Percentiles rank a stretch among this genome's conserved stretches.
These are phyloP conservation scores for Bombylius major DNA, from an alignment of 2,888 invertebrate species.

Conservation along the genomic window DNA sequence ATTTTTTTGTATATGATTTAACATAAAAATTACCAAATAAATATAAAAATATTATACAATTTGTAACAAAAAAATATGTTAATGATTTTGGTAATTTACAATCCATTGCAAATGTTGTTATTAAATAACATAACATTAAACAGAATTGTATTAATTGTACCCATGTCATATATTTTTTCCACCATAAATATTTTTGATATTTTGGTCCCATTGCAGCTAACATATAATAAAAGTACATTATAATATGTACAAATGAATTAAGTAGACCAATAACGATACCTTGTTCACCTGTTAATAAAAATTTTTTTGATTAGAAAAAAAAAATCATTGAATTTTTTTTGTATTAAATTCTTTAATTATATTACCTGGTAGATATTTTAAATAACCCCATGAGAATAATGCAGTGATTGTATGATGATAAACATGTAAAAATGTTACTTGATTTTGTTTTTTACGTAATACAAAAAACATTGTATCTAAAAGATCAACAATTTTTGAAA, in stretches of 20 bases:
- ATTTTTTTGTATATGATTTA: constrained; percentile 39
- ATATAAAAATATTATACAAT: constrained; percentile 43
- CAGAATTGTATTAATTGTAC: constrained; percentile 48
- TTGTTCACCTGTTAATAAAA: constrained; percentile 29
- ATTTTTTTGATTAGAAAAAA: not conserved
- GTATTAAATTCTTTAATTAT: not conserved
- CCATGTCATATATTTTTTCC: constrained; percentile 42
- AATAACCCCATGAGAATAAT: constrained; percentile 65
- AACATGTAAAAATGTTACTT: constrained; percentile 77
- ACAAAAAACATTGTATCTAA: constrained; percentile 81
- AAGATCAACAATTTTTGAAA: constrained; percentile 65
- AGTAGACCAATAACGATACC: constrained; percentile 39
- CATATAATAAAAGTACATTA: constrained; percentile 43
- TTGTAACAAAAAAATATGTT: constrained; percentile 44
- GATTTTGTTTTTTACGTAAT: constrained; percentile 75
- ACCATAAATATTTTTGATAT: constrained; percentile 41
- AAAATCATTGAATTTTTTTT: not conserved
- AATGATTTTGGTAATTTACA: constrained; percentile 44
- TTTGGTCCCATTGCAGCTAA: constrained; percentile 39
- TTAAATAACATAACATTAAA: constrained; percentile 51
- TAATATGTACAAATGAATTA: constrained; percentile 39
- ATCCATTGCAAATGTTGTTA: constrained; percentile 38
- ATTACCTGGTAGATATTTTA: constrained; percentile 64
- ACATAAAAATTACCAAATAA: constrained; percentile 47
- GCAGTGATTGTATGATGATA: constrained; percentile 79